Base-by-base conservation (phyloP, 2,113 vertebrate species). In the Colaptes auratus region DNA sequence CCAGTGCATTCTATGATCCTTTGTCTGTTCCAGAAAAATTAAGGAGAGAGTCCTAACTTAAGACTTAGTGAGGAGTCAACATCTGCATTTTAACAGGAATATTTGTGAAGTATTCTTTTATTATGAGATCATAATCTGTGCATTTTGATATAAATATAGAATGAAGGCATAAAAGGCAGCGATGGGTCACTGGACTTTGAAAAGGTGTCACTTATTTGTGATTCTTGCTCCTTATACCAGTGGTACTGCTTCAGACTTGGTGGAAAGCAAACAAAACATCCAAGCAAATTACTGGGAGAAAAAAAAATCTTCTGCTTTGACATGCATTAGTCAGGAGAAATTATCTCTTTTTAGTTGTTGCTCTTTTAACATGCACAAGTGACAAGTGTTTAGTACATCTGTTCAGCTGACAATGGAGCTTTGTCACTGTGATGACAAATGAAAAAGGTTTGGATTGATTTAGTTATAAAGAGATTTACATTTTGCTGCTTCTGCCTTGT, bases 391-490 rank as follows among this genome's bases (percentile, higher is more conserved):
- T 92, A 88, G 94, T 96, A 93, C 89, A 80, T 93, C 48, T 73
- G 66, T 94, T 96, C 83, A 82, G 21, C 56, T 95, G 91, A 97
- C 92, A 97, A 92, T 71, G 82, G 81, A 74, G 10, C 53, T 90
- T 84, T 87, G 72, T 95, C 85, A 78, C 55, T n/a, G 14, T 30
- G 70, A 93, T 96, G 94, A 96, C 80, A 93, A 96, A 91, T 95
- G 75, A 84, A 93, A 82, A 77, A 60, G 82, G 75, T 92, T 91
- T 82, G 69, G 79, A 96, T 96, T 97, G 96, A 97, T 95, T 96
- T 89, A 61, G 46, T 89, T 96, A 94, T 92, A 92, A 94, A 90
- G 93, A 91, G 55, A 96, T 97, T 97, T 97, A 91, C 80, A 77
- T 97, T 97, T 97, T 92, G 69, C 48, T 88, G 15, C 72, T 95